These are phyloP conservation scores for Orestias chungarensis DNA, from an alignment of 2,797 vertebrate genomes.

Conservation along the genomic window DNA sequence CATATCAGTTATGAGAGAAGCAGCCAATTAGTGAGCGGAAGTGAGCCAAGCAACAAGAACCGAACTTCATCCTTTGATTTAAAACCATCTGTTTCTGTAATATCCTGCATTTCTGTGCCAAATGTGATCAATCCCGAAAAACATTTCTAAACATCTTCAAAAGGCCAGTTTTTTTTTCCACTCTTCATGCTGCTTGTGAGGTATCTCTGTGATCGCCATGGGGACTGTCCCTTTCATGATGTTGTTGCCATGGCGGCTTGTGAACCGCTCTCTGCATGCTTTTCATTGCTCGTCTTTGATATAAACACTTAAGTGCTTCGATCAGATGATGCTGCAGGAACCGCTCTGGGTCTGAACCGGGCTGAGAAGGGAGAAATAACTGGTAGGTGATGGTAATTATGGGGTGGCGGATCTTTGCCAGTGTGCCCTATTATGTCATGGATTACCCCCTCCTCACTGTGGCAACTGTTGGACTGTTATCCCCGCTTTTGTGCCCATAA, in stretches of 20 bases:
- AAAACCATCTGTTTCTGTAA: conserved; percentile 15
- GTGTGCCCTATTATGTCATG: conserved; percentile 69
- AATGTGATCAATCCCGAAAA: neutral
- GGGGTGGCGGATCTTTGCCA: conserved; percentile 13
- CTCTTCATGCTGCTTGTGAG: conserved; percentile 59
- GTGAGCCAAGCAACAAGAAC: conserved; percentile 14
- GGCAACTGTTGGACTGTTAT: conserved; percentile 71
- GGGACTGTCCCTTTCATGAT: conserved; percentile 76
- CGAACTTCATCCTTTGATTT: conserved; percentile 15
- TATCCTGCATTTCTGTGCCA: neutral
- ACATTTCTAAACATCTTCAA: conserved; percentile 8
- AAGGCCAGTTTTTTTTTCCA: conserved; percentile 30
- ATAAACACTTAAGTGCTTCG: conserved; percentile 28
- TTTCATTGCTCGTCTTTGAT: conserved; percentile 67
- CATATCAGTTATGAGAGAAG: conserved; percentile 44
- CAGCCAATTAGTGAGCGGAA: conserved; percentile 32
- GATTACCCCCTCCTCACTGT: conserved; percentile 72
- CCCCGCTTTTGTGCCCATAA: conserved; percentile 80
- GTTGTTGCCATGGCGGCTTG: conserved; percentile 79
- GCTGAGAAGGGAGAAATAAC: conserved; percentile 66
- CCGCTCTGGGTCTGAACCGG: conserved; percentile 19
- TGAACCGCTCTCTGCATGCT: conserved; percentile 64
- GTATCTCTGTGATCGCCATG: conserved; percentile 73
- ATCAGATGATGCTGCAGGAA: conserved; percentile 11
- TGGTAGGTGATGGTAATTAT: conserved; percentile 48